Conservation (phyloP, 1,140 invertebrate genomes). For the Hermetia illucens region DNA sequence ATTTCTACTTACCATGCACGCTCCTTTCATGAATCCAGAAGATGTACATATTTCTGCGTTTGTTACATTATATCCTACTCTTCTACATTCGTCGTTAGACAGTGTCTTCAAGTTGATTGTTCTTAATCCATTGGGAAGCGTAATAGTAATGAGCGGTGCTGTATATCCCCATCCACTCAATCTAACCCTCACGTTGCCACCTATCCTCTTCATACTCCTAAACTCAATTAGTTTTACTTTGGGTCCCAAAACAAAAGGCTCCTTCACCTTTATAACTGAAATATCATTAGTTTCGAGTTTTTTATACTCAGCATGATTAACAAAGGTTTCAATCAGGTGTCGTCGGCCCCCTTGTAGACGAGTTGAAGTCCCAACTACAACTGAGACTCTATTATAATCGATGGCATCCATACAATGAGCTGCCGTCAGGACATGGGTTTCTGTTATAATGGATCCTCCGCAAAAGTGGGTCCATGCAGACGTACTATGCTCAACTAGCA, state of each 20-base stretch:
- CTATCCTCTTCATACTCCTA: slow-evolving; percentile 7
- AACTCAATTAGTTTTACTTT: slow-evolving; percentile 14
- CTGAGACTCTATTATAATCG: slow-evolving; percentile 19
- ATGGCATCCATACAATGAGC: slow-evolving; percentile 28
- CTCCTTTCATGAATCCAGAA: slow-evolving; percentile 29
- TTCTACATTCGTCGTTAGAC: slow-evolving; percentile 21
- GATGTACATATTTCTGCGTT: slow-evolving; percentile 33
- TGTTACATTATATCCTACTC: slow-evolving; percentile 21
- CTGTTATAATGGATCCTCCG: slow-evolving; percentile 27
- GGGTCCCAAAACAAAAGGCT: slow-evolving; percentile 13
- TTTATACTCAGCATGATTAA: slow-evolving; percentile 16
- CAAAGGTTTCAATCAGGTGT: slow-evolving; percentile 12
- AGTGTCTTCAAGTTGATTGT: slow-evolving; percentile 20
- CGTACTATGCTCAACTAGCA: too few species aligned
- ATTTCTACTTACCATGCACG: slow-evolving; percentile 29
- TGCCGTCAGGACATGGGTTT: slow-evolving; percentile 27
- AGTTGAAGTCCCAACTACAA: slow-evolving; percentile 32
- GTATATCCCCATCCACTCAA: slow-evolving; percentile 27
- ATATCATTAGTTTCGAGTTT: slow-evolving; percentile 23
- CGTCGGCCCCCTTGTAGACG: slow-evolving; percentile 29
- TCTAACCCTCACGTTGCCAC: slow-evolving; percentile 15
- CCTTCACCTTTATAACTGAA: slow-evolving; percentile 18
- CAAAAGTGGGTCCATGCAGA: slow-evolving; percentile 24
- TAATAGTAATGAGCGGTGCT: slow-evolving; percentile 12
- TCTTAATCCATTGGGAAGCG: slow-evolving; percentile 21